These are phyloP conservation scores for Labeo calbasu DNA, from an alignment of 2,797 vertebrate species.

Conservation along the genomic window DNA sequence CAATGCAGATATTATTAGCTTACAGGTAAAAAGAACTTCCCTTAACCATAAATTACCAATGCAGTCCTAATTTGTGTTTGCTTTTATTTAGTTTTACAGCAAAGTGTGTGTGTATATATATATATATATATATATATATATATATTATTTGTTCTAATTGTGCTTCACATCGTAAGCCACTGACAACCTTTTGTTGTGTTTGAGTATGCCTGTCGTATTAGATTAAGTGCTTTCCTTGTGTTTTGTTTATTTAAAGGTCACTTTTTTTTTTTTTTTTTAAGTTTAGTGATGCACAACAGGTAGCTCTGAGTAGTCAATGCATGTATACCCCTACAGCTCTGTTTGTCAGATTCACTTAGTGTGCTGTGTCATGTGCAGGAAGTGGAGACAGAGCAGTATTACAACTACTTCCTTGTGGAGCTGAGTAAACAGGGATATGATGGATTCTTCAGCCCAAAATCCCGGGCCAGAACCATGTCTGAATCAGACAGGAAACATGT, in stretches of 20 bases:
- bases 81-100: background rate
- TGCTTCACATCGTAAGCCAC: background rate
- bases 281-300: constrained; percentile 6
- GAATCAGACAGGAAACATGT: constrained; percentile 98
- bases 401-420: constrained; percentile 93
- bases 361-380: constrained; percentile 76
- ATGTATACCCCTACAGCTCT: background rate
- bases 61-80: background rate
- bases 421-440: constrained; percentile 95
- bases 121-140: too few species aligned
- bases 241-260: constrained; percentile 23
- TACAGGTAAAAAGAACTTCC: constrained; percentile 89
- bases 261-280: background rate
- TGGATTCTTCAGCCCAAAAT: constrained; percentile 98
- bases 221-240: background rate
- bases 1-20: constrained; percentile 95
- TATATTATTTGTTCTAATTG: too few species aligned
- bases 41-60: background rate
- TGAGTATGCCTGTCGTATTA: background rate
- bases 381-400: constrained; percentile 98
- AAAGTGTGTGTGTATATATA: background rate
- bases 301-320: background rate
- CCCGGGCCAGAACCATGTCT: constrained; percentile 96
- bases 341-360: constrained; percentile 4
- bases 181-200: background rate